Evolutionary conservation across 2,888 invertebrate genomes (phyloP), one percentile per base, ranked within the genome.

Genomic region (Ashinkailepas kermadecensis): DNA sequence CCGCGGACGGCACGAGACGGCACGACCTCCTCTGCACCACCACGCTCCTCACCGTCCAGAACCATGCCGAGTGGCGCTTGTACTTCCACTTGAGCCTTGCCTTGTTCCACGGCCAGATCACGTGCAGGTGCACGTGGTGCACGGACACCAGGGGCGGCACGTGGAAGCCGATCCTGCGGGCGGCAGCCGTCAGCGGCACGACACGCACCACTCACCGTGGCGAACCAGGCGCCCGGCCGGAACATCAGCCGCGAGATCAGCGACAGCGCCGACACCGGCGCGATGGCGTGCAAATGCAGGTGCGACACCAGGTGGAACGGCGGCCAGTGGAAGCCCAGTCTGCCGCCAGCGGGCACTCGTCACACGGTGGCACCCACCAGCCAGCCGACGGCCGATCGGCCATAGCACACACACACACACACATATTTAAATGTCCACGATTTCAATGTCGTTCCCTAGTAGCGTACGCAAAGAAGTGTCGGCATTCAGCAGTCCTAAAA

Each of bases 101-200:
- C 7, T 18, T 8, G 18, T 2, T 0, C 39, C 25, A 74, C 18
- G 74, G 74, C 74, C 74, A 74, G 39, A 74, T 74, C 54, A 74
- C 74, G 13, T 74, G 74, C 82, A 97, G 88, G 87, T 97, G 96
- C 11, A 95, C 88, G 87, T 97, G 96, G 79, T 88, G 87, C 0
- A 97, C 91, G 1, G 93, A 92, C 82, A 93, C 91, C 87, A 95
- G 96, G 0, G 97, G 97, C 0, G 97, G 96, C 92, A 95, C 93
- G 87, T 96, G 96, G 86, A 95, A 97, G 0, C 96, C 96, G 78
- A 92, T 89, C 80, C 91, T 74, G 74, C 74, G 23, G 39, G 23
- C 23, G 39, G 25, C 13, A 39, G 0, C 21, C 2, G 70, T 3
- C 70, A 21, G 12, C 7, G 15, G 25, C 9, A 8, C 64, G 64